Conservation (phyloP, 2,888 invertebrate species). For the Machimus atricapillus region DNA sequence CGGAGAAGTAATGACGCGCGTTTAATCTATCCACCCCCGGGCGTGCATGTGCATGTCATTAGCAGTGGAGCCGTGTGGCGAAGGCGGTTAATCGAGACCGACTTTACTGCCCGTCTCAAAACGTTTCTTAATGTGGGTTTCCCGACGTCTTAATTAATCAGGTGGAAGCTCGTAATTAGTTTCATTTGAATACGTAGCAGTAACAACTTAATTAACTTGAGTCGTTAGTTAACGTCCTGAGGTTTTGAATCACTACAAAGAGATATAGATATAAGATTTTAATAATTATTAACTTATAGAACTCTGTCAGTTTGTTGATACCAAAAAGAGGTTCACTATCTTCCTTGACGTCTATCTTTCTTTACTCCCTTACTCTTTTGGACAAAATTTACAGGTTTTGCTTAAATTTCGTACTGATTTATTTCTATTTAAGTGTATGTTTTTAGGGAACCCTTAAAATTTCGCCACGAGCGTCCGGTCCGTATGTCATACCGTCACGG, state of each 20-base stretch:
- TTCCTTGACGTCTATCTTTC: too few species aligned
- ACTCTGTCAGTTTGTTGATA: too few species aligned
- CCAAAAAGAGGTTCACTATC: too few species aligned
- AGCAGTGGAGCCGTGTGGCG: background rate
- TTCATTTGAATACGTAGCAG: constrained; percentile 20
- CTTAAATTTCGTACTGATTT: too few species aligned
- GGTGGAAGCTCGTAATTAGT: constrained; percentile 4
- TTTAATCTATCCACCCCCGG: background rate
- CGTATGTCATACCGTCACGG: too few species aligned
- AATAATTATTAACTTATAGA: too few species aligned
- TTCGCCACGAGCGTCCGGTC: too few species aligned
- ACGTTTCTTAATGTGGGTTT: background rate
- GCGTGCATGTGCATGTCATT: background rate
- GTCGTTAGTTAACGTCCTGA: background rate
- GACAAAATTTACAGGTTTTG: too few species aligned
- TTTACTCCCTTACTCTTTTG: too few species aligned
- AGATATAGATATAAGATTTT: background rate
- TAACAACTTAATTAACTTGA: constrained; percentile 3
- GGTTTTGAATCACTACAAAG: background rate
- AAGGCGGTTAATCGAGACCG: background rate
- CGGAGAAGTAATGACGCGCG: constrained; percentile 1
- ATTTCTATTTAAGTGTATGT: too few species aligned
- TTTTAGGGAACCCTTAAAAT: too few species aligned
- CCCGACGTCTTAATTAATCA: constrained; percentile 11
- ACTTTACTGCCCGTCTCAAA: background rate